Base-by-base conservation (phyloP, 2,797 vertebrate genomes). In the Anableps anableps region DNA sequence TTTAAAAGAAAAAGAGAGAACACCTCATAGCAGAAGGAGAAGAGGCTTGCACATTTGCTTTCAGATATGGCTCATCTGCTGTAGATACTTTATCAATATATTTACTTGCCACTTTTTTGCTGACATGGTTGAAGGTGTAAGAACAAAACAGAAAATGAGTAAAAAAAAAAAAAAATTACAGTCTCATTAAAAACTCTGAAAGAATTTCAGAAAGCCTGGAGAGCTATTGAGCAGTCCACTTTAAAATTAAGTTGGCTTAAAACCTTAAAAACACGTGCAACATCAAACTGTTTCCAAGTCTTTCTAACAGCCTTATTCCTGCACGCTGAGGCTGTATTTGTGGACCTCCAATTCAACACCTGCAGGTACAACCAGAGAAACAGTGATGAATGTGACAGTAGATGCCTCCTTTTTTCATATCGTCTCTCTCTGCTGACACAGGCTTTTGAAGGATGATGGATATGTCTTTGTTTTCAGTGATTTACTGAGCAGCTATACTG, bases 401-500 rank as follows among this genome's bases (percentile, higher is more conserved):
- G 80, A 77, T 2, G 29, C 73, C 38, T 51, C 41, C 29, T 83
- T 74, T 89, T 85, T 72, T 34, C 66, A 13, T 74, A 72, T 29
- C 62, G 74, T 55, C 62, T 45, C 74, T 84, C 77, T 80, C 81
- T 74, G 75, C 70, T 83, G 86, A 81, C 72, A 88, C 79, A 83
- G 81, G 81, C 5, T 76, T 77, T 88, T 60, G 19, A 78, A 80
- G 74, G 85, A 88, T 90, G 88, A 92, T 82, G 83, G 86, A 89
- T 89, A 71, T 36, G 29, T 91, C 79, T 85, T 89, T 82, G 79
- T 80, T 77, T 85, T 79, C 3, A 0, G 78, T 84, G 78, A 92
- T 91, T 91, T 90, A 91, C 76, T 19, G 78, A 80, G 78, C 64
- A 70, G 79, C 81, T 85, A 41, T 17, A 88, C 78, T 79, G 81